Percentiles rank a stretch among this genome's conserved stretches.
phyloP scores from a whole-genome alignment of 2,797 vertebrate genomes.

The Eulemur albifrons region DNA sequence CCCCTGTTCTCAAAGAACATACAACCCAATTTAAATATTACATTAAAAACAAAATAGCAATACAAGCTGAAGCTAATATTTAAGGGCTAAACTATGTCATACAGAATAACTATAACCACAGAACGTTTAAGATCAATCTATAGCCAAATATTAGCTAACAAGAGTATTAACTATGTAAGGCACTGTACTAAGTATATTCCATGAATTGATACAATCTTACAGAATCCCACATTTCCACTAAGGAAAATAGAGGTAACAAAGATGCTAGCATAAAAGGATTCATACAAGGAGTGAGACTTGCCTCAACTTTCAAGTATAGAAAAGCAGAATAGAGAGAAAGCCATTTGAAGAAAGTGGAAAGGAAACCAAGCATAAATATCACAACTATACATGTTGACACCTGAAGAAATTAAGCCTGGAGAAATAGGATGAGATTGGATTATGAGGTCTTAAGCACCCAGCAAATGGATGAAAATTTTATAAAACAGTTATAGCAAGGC shows the following conservation, averaged over 20 bases:
- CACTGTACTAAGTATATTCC: neutral
- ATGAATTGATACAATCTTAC: neutral
- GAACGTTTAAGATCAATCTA: neutral
- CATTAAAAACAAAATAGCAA: neutral
- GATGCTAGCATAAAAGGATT: neutral
- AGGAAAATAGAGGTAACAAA: neutral
- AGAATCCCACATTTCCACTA: neutral
- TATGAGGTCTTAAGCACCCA: neutral
- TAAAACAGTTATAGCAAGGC: neutral
- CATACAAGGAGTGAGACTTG: neutral
- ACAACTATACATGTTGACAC: neutral
- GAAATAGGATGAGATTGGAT: neutral
- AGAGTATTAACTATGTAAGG: neutral
- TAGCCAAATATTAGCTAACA: neutral
- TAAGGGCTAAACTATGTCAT: neutral
- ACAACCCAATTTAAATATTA: neutral
- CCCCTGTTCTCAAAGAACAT: neutral
- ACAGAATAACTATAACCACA: neutral
- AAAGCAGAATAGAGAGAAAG: neutral
- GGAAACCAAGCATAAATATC: neutral
- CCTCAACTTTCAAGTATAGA: neutral
- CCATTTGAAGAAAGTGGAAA: neutral
- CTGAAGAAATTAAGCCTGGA: neutral
- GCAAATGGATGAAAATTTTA: neutral
- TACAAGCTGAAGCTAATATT: neutral